Conservation (phyloP, 2,888 invertebrate genomes). For the Diploptera punctata region DNA sequence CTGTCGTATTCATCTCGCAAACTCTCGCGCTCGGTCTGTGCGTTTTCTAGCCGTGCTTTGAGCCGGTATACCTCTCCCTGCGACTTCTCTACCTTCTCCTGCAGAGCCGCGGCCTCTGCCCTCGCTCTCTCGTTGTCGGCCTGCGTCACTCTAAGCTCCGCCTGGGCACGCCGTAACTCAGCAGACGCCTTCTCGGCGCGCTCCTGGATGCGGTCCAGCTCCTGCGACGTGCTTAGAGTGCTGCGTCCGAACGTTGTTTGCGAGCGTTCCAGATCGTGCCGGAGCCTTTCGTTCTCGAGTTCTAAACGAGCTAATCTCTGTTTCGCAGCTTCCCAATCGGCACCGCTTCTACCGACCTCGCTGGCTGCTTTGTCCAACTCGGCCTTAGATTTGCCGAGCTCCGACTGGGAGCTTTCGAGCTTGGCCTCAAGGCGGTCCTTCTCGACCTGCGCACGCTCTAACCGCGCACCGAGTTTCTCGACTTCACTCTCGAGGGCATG, state of each 20-base stretch:
- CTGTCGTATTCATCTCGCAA: conserved; percentile 91
- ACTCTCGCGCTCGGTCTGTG: conserved; percentile 93
- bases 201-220: conserved; percentile 82
- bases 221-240: conserved; percentile 77
- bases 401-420: conserved; percentile 90
- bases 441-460: conserved; percentile 89
- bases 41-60: conserved; percentile 93
- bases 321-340: conserved; percentile 87
- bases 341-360: conserved; percentile 87
- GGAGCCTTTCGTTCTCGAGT: conserved; percentile 87
- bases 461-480: conserved; percentile 83
- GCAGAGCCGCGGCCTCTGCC: conserved; percentile 81
- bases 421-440: conserved; percentile 91
- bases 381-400: conserved; percentile 92
- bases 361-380: conserved; percentile 91
- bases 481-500: conserved; percentile 92
- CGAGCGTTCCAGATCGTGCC: conserved; percentile 83
- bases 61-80: conserved; percentile 94
- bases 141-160: conserved; percentile 89
- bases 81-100: conserved; percentile 89
- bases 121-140: conserved; percentile 89
- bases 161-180: conserved; percentile 86
- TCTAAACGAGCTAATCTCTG: conserved; percentile 85
- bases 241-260: conserved; percentile 85
- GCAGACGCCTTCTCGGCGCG: conserved; percentile 84